phyloP scores from a whole-genome alignment of 2,113 vertebrate genomes.

The Oryzias melastigma region DNA sequence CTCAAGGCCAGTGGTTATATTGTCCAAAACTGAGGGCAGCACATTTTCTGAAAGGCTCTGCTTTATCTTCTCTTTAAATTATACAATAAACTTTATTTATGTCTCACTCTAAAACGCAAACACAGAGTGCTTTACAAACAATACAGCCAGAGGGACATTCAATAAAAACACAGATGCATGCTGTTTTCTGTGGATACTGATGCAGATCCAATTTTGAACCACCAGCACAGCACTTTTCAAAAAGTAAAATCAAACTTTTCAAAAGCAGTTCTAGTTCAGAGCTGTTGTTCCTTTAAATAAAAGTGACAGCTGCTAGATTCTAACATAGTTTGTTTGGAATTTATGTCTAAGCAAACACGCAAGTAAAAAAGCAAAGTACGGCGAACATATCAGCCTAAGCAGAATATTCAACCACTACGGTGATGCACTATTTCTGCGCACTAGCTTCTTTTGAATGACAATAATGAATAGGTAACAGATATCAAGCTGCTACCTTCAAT shows the following conservation, averaged over 20 bases:
- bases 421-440: conserved; percentile 48
- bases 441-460: conserved; percentile 58
- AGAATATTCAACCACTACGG: conserved; percentile 16
- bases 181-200: conserved; percentile 16
- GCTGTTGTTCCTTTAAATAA: conserved; percentile 17
- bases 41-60: conserved; percentile 59
- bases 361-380: conserved; percentile 11
- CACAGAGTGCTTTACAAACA: conserved; percentile 51
- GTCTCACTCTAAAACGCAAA: conserved; percentile 14
- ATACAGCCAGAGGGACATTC: conserved; percentile 42
- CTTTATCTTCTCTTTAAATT: conserved; percentile 54
- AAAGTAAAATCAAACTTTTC: conserved; percentile 37
- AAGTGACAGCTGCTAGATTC: conserved; percentile 17
- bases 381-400: conserved; percentile 1
- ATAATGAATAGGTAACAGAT: conserved; percentile 44
- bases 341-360: conserved; percentile 15
- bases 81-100: conserved; percentile 58
- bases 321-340: conserved; percentile 15
- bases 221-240: conserved; percentile 34
- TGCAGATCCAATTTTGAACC: conserved; percentile 28
- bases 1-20: conserved; percentile 71
- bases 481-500: conserved; percentile 68
- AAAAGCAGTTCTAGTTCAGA: conserved; percentile 3
- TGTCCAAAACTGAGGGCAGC: conserved; percentile 47
- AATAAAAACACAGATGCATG: conserved; percentile 38